These are phyloP conservation scores for Semicossyphus pulcher DNA, from an alignment of 2,113 vertebrate genomes.

Conservation along the genomic window DNA sequence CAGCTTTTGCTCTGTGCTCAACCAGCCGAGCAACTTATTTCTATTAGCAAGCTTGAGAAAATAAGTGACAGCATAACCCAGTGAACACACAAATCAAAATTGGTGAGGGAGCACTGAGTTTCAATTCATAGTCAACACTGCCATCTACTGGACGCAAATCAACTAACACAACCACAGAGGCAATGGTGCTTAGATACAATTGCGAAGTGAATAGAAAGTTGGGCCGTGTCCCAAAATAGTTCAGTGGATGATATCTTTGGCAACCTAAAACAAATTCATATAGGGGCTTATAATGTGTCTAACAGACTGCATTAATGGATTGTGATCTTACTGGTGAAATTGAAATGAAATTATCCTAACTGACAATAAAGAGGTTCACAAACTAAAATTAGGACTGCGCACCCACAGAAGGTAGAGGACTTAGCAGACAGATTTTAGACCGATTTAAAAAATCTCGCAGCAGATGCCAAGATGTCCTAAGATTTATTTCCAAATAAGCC, in stretches of 20 bases:
- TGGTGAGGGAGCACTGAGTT: not conserved
- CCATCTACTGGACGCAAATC: slow-evolving; percentile 47
- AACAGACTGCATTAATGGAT: not conserved
- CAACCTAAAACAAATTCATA: slow-evolving; percentile 2
- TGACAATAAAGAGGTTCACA: not conserved
- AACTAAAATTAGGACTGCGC: not conserved
- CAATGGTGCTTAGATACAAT: not conserved
- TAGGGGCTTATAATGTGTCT: not conserved
- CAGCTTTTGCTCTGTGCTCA: slow-evolving; percentile 35
- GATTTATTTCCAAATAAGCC: not conserved
- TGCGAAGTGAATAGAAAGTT: not conserved
- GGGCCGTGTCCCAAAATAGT: slow-evolving; percentile 13
- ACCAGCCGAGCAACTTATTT: slow-evolving; percentile 11
- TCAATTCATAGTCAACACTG: slow-evolving; percentile 37
- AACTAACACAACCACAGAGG: not conserved
- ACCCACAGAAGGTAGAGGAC: not conserved
- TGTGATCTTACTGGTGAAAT: not conserved
- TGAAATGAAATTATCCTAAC: not conserved
- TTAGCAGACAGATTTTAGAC: not conserved
- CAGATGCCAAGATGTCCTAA: not conserved
- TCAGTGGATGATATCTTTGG: not conserved
- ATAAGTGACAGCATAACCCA: not conserved
- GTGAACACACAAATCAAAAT: slow-evolving; percentile 18
- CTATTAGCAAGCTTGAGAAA: slow-evolving; percentile 8
- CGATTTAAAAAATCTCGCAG: not conserved